A percentile compares a stretch with the other conserved stretches of the same genome.
phyloP scores from a whole-genome alignment of 2,113 vertebrate species.

The Oplegnathus fasciatus region DNA sequence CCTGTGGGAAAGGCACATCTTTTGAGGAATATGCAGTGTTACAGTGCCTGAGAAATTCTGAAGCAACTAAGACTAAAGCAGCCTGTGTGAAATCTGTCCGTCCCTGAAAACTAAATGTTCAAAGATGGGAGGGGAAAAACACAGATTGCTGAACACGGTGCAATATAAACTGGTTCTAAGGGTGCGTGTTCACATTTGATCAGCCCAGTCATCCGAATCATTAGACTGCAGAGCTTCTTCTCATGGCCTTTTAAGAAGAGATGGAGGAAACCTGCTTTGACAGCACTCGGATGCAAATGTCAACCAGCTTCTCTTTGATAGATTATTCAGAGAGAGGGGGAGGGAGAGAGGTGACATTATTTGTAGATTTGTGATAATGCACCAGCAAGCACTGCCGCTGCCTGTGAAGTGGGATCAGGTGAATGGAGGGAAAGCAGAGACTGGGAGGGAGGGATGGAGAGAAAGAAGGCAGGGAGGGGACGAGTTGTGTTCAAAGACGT shows the following conservation, averaged over 20 bases:
- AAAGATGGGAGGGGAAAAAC: neutral
- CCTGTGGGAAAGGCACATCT: conserved; percentile 4
- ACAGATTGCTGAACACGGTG: conserved; percentile 45
- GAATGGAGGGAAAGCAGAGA: conserved; percentile 26
- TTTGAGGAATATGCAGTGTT: neutral
- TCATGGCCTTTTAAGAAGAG: conserved; percentile 59
- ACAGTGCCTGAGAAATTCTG: conserved; percentile 15
- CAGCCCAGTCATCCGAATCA: conserved; percentile 66
- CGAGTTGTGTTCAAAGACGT: conserved; percentile 55
- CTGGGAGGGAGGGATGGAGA: neutral
- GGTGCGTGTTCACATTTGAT: conserved; percentile 56
- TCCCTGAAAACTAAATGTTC: conserved; percentile 32
- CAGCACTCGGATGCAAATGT: conserved; percentile 62
- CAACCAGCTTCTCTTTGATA: conserved; percentile 63
- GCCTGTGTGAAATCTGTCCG: conserved; percentile 12
- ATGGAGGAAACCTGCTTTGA: conserved; percentile 64
- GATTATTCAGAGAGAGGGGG: conserved; percentile 64
- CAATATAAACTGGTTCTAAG: conserved; percentile 54
- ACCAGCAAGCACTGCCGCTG: conserved; percentile 33
- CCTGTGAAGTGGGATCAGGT: conserved; percentile 41
- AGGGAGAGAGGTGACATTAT: conserved; percentile 55
- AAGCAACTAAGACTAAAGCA: conserved; percentile 14
- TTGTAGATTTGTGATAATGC: conserved; percentile 72
- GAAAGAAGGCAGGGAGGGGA: conserved; percentile 3
- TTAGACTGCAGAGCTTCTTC: conserved; percentile 55